Base-by-base conservation (phyloP, 92 coral and sea anemone genomes). In the Actinostola sp. region DNA sequence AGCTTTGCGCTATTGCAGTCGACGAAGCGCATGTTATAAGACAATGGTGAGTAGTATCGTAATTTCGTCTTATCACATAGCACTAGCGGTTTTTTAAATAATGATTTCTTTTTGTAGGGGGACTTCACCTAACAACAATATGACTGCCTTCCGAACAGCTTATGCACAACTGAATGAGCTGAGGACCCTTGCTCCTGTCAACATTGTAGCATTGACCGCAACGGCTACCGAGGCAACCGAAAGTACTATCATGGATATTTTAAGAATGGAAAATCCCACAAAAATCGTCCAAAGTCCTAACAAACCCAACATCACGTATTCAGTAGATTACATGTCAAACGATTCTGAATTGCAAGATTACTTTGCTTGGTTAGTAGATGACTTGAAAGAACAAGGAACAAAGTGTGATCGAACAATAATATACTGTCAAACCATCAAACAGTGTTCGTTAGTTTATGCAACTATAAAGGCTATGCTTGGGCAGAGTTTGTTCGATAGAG, bases 291-390 rank as follows among this genome's bases (percentile, higher is more conserved):
- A 72, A 63, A 80, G 80, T 13, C 80, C 86, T 24, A 73, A 81
- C 51, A 81, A 81, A 60, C 20, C 24, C 17, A 73, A 81, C 57
- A 32, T 81, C 28, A 50, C 86, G 0, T 81, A 33, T 55, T 43
- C 52, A 63, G 86, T 81, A 2, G 75, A 81, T 33, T 81, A 70
- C 58, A 64, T 81, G 81, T 32, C 33, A 36, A 81, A 81, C 42
- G 75, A 81, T 66, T 48, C 57, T 60, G 86, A 73, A 34, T 60
- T 43, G n/a, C 81, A 81, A 31, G 31, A 46, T 6, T 81, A 81
- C 12, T 64, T 73, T 41, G 38, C 7, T 26, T 81, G 81, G 81
- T 80, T 81, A 30, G 81, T 52, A 36, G 65, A 81, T 12, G 86
- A 81, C 41, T 54, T 73, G 39, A 81, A 33, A 51, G 26, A 21